phyloP scores from a whole-genome alignment of 1,140 invertebrate genomes.

The Leptinotarsa defecta region DNA sequence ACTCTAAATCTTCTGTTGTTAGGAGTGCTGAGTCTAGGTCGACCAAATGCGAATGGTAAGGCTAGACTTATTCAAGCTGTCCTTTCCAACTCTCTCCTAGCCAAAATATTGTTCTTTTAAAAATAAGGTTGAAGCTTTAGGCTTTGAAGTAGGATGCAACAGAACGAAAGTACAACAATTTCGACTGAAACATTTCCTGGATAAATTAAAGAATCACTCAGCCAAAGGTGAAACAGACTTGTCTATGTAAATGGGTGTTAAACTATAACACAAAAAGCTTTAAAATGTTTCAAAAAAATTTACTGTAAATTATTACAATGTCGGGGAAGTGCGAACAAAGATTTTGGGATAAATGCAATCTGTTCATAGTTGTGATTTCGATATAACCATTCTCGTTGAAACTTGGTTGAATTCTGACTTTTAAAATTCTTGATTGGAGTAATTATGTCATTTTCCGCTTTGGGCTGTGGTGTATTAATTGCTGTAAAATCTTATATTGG shows the following conservation, averaged over 20 bases:
- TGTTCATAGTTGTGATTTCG: not conserved
- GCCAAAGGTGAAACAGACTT: constrained; percentile 3
- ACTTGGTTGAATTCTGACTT: constrained; percentile 14
- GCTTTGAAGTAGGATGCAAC: not conserved
- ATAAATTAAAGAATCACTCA: not conserved
- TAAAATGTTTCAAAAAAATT: not conserved
- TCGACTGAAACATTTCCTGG: not conserved
- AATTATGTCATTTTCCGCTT: constrained; percentile 12
- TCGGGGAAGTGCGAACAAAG: not conserved
- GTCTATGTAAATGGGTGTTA: not conserved
- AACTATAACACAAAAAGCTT: not conserved
- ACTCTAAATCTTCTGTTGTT: no score
- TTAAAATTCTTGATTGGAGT: constrained; percentile 6
- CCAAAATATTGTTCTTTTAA: not conserved
- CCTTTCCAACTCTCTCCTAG: not conserved
- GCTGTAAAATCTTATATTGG: no score
- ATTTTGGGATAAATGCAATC: not conserved
- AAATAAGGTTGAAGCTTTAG: not conserved
- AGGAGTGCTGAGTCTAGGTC: not conserved
- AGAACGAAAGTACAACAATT: not conserved
- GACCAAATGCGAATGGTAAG: not conserved
- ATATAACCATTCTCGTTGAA: constrained; percentile 8
- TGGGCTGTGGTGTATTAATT: no score
- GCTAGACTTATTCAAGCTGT: not conserved
- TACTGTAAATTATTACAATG: not conserved